Evolutionary conservation across 1,140 invertebrate genomes (phyloP), one percentile per base, ranked within the genome.

Genomic region (Conus betulinus): DNA sequence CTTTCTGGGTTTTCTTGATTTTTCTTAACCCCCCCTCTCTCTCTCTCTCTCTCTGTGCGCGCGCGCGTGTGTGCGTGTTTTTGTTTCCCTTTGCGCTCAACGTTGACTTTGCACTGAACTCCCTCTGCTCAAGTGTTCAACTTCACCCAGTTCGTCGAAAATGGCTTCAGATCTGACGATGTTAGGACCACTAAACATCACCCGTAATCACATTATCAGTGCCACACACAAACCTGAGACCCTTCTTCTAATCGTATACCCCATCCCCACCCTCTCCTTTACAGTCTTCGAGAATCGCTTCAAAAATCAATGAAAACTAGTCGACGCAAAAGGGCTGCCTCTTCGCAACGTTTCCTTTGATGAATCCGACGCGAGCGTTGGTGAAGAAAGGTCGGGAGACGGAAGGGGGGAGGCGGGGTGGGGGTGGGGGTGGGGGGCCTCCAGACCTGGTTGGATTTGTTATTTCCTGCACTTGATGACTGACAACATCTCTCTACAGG

Each of bases 391-490:
- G 60, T 20, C 10, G 60, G 60, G 17, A 20, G 17, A 4, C 17
- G 60, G 60, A 60, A 7, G 8, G 60, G 60, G 3, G 57, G 0
- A 71, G 67, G 67, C 3, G 10, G 67, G 6, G 1, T 17, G 67
- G 17, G 23, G 8, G 11, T 0, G 67, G 11, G 6, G 67, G 67
- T 3, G 20, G 15, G 67, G 23, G 67, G 20, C 53, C 11, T 79
- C 76, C 53, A 13, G 11, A 78, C 11, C 27, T 51, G 25, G 76
- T 78, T 39, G 76, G 27, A 78, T 81, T 52, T 53, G 79, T 81
- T 81, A 81, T 81, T 81, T 81, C 79, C 79, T 81, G 79, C 79
- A 81, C 79, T 81, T 53, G 17, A 51, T 81, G 79, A 81, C 79
- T 81, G 79, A 23, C 17, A 39, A 53, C 13, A 17, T 81, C 79